Evolutionary conservation across 2,888 invertebrate species (phyloP), one percentile per base, ranked within the genome.

Genomic region (Drosophila pegasa): DNA sequence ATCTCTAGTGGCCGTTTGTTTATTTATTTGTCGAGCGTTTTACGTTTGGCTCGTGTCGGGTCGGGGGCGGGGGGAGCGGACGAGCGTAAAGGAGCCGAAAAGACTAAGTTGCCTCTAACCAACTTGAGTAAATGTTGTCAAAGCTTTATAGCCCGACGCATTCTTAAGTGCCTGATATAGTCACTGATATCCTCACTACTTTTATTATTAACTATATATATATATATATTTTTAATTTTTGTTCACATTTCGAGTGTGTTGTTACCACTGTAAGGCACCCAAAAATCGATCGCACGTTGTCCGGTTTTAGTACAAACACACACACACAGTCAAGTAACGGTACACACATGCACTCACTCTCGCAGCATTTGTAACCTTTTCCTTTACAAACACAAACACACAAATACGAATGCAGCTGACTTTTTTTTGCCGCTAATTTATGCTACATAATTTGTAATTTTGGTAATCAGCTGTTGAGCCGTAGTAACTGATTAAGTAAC

Each of bases 231-330:
- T n/a, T n/a, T n/a, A n/a, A n/a, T n/a, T n/a, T 37, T 41, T 55
- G 41, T 35, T 4, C 27, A 38, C 29, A 33, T 54, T 37, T 52
- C 5, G 8, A 5, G 22, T 50, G 47, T 50, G 43, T 48, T 56
- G 18, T 25, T 40, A 38, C 54, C 66, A 78, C 76, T 68, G 78
- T 76, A 63, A 61, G 54, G 16, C 45, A 52, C 66, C 66, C 67
- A 82, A 85, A 85, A 85, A 85, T 87, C 85, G 85, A 85, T 85
- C 85, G 68, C 81, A 79, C 75, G 70, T 68, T 80, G 62, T 75
- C 59, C 72, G 66, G 65, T 66, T 56, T 58, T 70, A 69, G 51
- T 69, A 72, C 79, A 72, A 52, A 63, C 78, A 74, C 75, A 61
- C 52, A 35, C 56, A 61, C 41, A 70, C 59, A 18, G n/a, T n/a